phyloP scores from a whole-genome alignment of 2,113 vertebrate genomes.

The Ornithorhynchus anatinus region DNA sequence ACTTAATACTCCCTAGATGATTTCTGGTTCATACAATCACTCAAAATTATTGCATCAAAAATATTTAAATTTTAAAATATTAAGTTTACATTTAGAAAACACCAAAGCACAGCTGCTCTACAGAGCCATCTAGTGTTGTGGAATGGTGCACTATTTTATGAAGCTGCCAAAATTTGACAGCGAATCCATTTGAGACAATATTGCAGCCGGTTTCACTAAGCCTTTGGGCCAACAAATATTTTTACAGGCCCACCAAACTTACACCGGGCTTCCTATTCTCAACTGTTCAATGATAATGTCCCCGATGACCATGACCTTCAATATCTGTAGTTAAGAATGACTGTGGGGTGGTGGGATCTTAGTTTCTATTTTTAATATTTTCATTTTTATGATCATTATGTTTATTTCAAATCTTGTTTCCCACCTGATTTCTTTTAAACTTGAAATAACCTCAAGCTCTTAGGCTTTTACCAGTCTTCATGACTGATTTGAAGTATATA shows the following conservation, averaged over 20 bases:
- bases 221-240: background rate
- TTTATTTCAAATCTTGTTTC: too few relatives aligned
- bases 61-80: constrained; percentile 25
- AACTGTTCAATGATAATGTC: too few relatives aligned
- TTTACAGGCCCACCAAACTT: background rate
- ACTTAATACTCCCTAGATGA: background rate
- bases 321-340: too few relatives aligned
- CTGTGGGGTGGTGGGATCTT: too few relatives aligned
- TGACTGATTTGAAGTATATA: too few relatives aligned
- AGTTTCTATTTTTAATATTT: too few relatives aligned
- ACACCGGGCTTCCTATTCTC: background rate
- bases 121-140: constrained; percentile 49
- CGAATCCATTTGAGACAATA: background rate
- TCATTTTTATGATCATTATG: too few relatives aligned
- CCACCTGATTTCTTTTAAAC: too few relatives aligned
- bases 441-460: too few relatives aligned
- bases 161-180: background rate
- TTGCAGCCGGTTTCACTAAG: background rate
- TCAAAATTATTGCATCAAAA: background rate
- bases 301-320: too few relatives aligned
- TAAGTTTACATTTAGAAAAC: constrained; percentile 4
- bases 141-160: background rate
- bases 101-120: constrained; percentile 49
- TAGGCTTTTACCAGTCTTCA: too few relatives aligned
- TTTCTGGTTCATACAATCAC: background rate